Conservation (phyloP, 2,797 vertebrate species). For the Paratrypauchen microcephalus region DNA sequence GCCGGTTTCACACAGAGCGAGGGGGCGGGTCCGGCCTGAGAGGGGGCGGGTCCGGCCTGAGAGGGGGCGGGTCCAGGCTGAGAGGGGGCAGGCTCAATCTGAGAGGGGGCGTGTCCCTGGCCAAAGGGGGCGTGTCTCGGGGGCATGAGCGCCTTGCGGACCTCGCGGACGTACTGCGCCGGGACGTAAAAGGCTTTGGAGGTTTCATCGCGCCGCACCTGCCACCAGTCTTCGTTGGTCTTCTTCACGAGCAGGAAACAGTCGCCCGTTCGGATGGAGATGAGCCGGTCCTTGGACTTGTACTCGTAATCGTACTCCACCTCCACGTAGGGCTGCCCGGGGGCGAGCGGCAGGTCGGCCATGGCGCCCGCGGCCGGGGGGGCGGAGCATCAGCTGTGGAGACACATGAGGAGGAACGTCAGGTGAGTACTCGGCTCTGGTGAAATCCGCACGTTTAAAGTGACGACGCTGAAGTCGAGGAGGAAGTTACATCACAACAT, state of each 20-base stretch:
- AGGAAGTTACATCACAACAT: too few species aligned
- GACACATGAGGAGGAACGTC: not conserved
- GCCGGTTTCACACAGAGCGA: not conserved
- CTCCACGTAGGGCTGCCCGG: conserved; percentile 87
- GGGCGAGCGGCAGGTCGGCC: conserved; percentile 82
- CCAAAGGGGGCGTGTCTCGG: conserved; percentile 29
- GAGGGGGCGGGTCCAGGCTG: conserved; percentile 50
- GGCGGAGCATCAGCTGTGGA: conserved; percentile 25
- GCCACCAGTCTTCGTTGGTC: conserved; percentile 98
- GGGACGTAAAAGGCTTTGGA: conserved; percentile 93
- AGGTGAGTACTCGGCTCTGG: not conserved
- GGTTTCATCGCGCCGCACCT: conserved; percentile 81
- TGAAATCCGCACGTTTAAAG: too few species aligned
- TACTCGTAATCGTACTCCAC: conserved; percentile 98
- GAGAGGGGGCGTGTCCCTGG: conserved; percentile 19
- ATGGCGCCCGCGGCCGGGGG: conserved; percentile 66
- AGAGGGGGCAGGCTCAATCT: conserved; percentile 36
- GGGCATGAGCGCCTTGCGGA: conserved; percentile 78
- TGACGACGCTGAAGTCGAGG: too few species aligned
- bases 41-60: conserved; percentile 61
- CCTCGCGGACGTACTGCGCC: conserved; percentile 93
- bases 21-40: too few species aligned
- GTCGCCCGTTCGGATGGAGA: conserved; percentile 92
- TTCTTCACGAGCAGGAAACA: conserved; percentile 92
- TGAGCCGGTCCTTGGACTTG: conserved; percentile 89